Base-by-base conservation (phyloP, 2,888 invertebrate genomes). In the Drosophila macrospina region DNA sequence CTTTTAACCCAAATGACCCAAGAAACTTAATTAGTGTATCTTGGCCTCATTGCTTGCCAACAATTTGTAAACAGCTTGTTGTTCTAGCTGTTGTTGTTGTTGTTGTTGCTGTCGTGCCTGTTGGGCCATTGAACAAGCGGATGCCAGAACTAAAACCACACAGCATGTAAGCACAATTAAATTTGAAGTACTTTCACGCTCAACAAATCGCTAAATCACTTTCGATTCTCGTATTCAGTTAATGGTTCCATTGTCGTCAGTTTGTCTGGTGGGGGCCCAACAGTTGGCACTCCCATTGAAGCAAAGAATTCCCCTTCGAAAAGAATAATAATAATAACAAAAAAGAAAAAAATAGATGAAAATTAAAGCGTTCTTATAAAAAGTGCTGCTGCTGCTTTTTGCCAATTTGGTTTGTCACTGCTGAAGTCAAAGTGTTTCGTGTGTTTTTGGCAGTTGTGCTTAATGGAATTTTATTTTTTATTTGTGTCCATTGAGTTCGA, bases 181-280 rank as follows among this genome's bases (percentile, higher is more conserved):
- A 67, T 80, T 80, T 54, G 59, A 74, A 86, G 63, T 72, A 70
- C 70, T 82, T 76, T 77, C 68, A 79, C 68, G 82, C 81, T 69
- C 34, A 11, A 32, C 48, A 13, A 13, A 45, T 47, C 59, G 42
- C 13, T 28, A 28, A n/a, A 26, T 26, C 30, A 47, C 42, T 64
- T 52, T 44, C 54, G 16, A 52, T 20, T 48, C 24, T 61, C 24
- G 20, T 39, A 24, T 16, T 39, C 56, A 51, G 51, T 62, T 74
- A 71, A 80, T 73, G 81, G 79, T 74, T 68, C 72, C 78, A 71
- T 86, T 81, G 86, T 84, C 84, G 84, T 76, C 80, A 65, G 66
- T 56, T 70, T 69, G 84, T 88, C 85, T 81, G 79, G 56, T 69
- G 56, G 54, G 54, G 44, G 56, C 42, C 68, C 68, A 62, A 60